Conservation (phyloP, 2,888 invertebrate species). For the Lomographa bimaculata region DNA sequence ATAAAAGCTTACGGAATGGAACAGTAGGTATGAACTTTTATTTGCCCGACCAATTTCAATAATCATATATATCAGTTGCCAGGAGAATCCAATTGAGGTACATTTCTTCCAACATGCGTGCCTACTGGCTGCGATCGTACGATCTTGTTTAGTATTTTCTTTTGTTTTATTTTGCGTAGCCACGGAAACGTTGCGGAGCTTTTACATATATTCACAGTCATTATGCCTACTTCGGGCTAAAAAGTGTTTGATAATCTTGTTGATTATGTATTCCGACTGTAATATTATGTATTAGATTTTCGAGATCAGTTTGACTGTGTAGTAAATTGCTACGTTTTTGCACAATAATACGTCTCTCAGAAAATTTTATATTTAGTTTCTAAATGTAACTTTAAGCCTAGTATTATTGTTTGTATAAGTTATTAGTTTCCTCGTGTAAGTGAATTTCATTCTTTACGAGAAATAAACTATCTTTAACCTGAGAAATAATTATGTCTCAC, state of each 20-base stretch:
- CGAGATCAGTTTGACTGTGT: slow-evolving; percentile 24
- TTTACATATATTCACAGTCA: slow-evolving; percentile 40
- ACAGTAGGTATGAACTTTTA: slow-evolving; percentile 9
- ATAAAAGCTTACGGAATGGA: too few species aligned
- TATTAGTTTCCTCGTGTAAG: too few species aligned
- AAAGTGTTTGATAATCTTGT: slow-evolving; percentile 40
- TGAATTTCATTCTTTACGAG: too few species aligned
- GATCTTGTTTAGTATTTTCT: slow-evolving; percentile 34
- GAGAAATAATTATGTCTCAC: too few species aligned
- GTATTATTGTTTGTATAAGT: too few species aligned
- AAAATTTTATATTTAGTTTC: too few species aligned
- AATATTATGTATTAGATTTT: slow-evolving; percentile 31
- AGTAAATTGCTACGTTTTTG: slow-evolving; percentile 24
- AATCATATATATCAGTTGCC: slow-evolving; percentile 25
- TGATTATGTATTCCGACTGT: slow-evolving; percentile 37
- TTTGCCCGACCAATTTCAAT: slow-evolving; percentile 27
- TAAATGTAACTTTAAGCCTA: too few species aligned
- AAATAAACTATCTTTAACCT: too few species aligned
- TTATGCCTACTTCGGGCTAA: slow-evolving; percentile 37
- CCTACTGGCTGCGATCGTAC: slow-evolving; percentile 9
- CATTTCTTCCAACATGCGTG: slow-evolving; percentile 32
- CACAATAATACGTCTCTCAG: slow-evolving; percentile 1
- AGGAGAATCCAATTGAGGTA: slow-evolving; percentile 24
- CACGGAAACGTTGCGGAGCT: slow-evolving; percentile 29
- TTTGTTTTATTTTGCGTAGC: slow-evolving; percentile 37